phyloP scores from a whole-genome alignment of 2,888 invertebrate genomes.

The Choristoneura rosaceana region DNA sequence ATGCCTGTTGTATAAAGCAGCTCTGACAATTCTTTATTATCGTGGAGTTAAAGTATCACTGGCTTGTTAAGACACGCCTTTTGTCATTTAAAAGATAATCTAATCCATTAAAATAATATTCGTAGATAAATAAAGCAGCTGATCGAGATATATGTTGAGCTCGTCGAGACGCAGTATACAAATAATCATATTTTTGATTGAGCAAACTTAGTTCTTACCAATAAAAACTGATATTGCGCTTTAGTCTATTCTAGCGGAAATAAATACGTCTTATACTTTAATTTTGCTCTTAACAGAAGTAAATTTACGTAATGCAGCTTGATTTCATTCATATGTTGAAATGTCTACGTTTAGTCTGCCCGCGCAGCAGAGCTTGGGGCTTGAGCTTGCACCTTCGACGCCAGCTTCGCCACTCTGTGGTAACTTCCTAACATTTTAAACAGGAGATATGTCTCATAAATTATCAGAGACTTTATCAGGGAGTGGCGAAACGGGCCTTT shows the following conservation, averaged over 20 bases:
- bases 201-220: slow-evolving; percentile 56
- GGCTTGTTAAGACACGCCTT: slow-evolving; percentile 50
- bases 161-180: slow-evolving; percentile 29
- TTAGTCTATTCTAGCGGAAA: slow-evolving; percentile 42
- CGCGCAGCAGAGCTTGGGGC: slow-evolving; percentile 29
- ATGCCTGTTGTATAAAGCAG: slow-evolving; percentile 64
- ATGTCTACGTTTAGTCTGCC: not conserved
- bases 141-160: slow-evolving; percentile 35
- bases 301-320: slow-evolving; percentile 1
- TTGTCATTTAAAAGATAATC: slow-evolving; percentile 28
- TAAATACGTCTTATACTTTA: slow-evolving; percentile 9
- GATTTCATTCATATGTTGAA: slow-evolving; percentile 12
- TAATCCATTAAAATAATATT: slow-evolving; percentile 27
- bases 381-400: slow-evolving; percentile 13
- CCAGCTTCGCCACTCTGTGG: too few species aligned
- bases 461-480: too few species aligned
- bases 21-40: slow-evolving; percentile 51
- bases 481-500: not conserved
- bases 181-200: slow-evolving; percentile 49
- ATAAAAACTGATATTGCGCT: slow-evolving; percentile 44
- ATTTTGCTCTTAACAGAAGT: slow-evolving; percentile 1
- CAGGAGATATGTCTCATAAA: too few species aligned
- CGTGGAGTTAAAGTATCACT: slow-evolving; percentile 61
- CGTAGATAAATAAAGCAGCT: slow-evolving; percentile 30
- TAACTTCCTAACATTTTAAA: too few species aligned